These are phyloP conservation scores for Palythoa heliodiscus DNA, from an alignment of 92 coral and sea anemone genomes.

Conservation along the genomic window DNA sequence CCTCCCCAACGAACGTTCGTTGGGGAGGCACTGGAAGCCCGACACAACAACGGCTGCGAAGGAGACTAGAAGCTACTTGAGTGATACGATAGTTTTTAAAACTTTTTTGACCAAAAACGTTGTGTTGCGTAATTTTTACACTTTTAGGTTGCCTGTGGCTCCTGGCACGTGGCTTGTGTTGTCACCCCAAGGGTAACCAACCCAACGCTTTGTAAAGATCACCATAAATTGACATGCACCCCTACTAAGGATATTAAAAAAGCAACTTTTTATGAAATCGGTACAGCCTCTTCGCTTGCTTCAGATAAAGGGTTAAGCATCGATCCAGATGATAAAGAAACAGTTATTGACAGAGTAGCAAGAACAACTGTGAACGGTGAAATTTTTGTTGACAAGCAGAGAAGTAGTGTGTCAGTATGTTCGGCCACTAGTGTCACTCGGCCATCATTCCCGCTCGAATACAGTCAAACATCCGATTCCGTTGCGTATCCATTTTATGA, in stretches of 20 bases:
- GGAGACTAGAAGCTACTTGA: no score
- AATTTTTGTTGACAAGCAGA: background rate
- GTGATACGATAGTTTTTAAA: no score
- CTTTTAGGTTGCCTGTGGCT: conserved; percentile 86
- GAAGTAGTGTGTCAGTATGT: background rate
- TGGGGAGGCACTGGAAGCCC: no score
- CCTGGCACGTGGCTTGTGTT: conserved; percentile 94
- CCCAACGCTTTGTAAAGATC: background rate
- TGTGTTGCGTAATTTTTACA: background rate
- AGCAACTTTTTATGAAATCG: background rate
- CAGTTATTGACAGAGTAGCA: background rate
- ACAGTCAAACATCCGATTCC: background rate
- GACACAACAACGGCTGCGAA: no score
- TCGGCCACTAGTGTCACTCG: background rate
- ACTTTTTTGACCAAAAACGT: background rate
- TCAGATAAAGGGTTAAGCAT: background rate
- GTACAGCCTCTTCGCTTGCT: background rate
- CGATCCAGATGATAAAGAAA: background rate
- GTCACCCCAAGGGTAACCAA: conserved; percentile 38
- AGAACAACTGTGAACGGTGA: background rate
- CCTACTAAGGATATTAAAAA: background rate
- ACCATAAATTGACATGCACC: background rate
- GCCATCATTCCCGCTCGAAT: background rate
- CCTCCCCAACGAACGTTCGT: no score
- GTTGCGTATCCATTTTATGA: background rate